Conservation (phyloP, 1,140 invertebrate species). For the Lepidotrigona ventralis region DNA sequence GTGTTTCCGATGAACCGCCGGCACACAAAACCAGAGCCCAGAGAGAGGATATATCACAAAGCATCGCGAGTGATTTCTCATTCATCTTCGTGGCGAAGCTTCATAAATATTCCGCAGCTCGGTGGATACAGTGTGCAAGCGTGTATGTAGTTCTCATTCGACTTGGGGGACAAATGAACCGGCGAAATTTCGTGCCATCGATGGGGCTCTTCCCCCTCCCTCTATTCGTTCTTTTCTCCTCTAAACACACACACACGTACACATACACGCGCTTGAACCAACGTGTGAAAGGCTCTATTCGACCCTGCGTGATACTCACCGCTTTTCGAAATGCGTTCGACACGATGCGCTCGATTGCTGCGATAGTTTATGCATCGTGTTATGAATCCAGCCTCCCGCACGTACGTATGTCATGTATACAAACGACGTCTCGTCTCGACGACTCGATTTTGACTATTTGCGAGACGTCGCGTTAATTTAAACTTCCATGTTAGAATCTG, state of each 20-base stretch:
- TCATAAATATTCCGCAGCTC: slow-evolving; percentile 28
- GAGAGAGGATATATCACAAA: slow-evolving; percentile 21
- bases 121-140: too few species aligned
- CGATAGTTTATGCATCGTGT: background rate
- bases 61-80: slow-evolving; percentile 33
- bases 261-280: background rate
- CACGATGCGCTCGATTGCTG: background rate
- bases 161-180: slow-evolving; percentile 45
- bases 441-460: background rate
- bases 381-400: background rate
- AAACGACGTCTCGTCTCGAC: background rate
- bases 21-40: background rate
- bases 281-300: background rate
- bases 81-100: slow-evolving; percentile 34
- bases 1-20: slow-evolving; percentile 26
- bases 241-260: too few species aligned
- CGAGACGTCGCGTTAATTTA: background rate
- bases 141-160: slow-evolving; percentile 24
- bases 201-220: background rate
- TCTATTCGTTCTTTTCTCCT: background rate
- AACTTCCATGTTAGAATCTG: background rate
- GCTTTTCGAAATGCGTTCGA: slow-evolving; percentile 29
- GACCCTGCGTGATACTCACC: background rate
- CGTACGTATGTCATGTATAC: too few species aligned
- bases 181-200: slow-evolving; percentile 6